These are phyloP conservation scores for Bothrops jararaca DNA, from an alignment of 2,113 vertebrate species.

Conservation along the genomic window DNA sequence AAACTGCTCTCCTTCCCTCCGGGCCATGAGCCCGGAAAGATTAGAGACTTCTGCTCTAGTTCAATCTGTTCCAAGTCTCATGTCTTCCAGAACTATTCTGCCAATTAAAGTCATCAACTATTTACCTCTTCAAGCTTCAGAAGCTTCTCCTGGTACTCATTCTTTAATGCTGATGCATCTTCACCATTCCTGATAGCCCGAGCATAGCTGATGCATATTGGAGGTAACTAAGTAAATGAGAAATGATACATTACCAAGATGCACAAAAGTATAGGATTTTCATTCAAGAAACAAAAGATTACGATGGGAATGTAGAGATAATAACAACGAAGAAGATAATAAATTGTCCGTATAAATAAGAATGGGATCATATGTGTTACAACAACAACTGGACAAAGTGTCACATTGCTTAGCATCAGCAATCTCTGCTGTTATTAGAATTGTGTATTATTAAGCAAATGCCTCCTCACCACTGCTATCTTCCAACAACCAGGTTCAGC, in stretches of 20 bases:
- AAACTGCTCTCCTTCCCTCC: too few relatives aligned
- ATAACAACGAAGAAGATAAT: neutral
- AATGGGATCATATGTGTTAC: neutral
- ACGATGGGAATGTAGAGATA: neutral
- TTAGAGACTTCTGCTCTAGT: too few relatives aligned
- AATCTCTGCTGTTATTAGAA: neutral
- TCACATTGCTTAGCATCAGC: neutral
- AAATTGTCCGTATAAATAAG: neutral
- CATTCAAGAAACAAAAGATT: neutral
- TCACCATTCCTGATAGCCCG: slow-evolving; percentile 53
- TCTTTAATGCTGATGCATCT: slow-evolving; percentile 60
- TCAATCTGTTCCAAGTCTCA: neutral
- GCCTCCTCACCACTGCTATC: neutral
- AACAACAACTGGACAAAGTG: neutral
- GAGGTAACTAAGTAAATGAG: slow-evolving; percentile 50
- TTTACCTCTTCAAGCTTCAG: slow-evolving; percentile 65
- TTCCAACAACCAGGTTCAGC: neutral
- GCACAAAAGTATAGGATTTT: neutral
- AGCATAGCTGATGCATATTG: slow-evolving; percentile 66
- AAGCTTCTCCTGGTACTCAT: slow-evolving; percentile 67
- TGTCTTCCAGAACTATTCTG: neutral
- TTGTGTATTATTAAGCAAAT: neutral
- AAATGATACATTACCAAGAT: neutral
- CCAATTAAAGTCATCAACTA: neutral
- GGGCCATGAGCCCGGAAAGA: too few relatives aligned